Percentiles rank a stretch among this genome's conserved stretches.
phyloP scores from a whole-genome alignment of 2,797 vertebrate species.

The Peromyscus aztecus region DNA sequence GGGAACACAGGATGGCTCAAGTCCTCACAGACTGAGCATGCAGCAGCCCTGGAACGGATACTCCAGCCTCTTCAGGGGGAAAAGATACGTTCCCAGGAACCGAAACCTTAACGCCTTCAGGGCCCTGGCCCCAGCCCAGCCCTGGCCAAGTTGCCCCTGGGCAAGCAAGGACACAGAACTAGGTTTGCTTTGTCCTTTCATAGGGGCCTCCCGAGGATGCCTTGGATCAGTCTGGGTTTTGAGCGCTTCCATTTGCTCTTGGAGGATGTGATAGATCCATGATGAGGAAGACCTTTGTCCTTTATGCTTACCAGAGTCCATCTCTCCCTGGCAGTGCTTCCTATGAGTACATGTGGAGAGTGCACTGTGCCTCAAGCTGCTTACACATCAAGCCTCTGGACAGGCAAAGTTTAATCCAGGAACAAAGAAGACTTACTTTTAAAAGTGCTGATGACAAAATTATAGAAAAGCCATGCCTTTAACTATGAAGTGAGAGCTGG shows the following conservation, averaged over 20 bases:
- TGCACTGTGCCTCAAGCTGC: neutral
- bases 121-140: neutral
- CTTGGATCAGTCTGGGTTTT: neutral
- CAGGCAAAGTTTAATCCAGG: neutral
- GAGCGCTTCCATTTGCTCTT: neutral
- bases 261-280: neutral
- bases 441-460: neutral
- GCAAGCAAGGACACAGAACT: neutral
- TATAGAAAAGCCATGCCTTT: neutral
- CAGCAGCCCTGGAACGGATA: too few species aligned
- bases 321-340: neutral
- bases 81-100: neutral
- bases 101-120: neutral
- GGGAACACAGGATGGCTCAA: neutral
- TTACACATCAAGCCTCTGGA: conserved; percentile 22
- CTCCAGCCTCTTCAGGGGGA: neutral
- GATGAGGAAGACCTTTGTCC: neutral
- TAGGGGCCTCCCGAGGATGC: neutral
- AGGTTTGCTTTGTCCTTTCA: neutral
- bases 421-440: neutral
- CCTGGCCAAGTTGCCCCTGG: too few species aligned
- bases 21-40: neutral
- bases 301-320: neutral
- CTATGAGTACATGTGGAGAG: neutral
- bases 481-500: neutral